phyloP scores from a whole-genome alignment of 2,797 vertebrate species.

The Xerus rutilus region DNA sequence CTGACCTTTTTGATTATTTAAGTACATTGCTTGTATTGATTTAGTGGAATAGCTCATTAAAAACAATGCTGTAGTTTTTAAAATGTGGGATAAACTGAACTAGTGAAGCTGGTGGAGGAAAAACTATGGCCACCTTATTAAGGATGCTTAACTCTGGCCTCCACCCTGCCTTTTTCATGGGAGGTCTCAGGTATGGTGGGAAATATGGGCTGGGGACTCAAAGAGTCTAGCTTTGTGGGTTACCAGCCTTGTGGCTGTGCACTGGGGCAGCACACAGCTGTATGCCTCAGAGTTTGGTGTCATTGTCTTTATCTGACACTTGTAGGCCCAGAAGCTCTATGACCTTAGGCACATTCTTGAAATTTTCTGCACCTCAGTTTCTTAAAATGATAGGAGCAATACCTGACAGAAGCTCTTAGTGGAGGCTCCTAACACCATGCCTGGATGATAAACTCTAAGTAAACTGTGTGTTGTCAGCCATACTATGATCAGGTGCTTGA shows the following conservation, averaged over 20 bases:
- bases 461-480: neutral
- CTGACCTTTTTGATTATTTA: neutral
- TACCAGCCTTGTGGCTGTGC: neutral
- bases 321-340: neutral
- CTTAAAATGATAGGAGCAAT: neutral
- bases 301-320: neutral
- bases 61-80: neutral
- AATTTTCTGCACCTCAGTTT: neutral
- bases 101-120: neutral
- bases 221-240: neutral
- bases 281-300: neutral
- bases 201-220: neutral
- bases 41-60: neutral
- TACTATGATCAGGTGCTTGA: neutral
- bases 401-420: neutral
- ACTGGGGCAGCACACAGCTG: accelerated
- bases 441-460: neutral
- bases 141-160: neutral
- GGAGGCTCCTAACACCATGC: accelerated
- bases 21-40: neutral
- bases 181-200: neutral
- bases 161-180: neutral
- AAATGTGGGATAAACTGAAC: neutral
- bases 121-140: neutral
- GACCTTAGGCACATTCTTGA: neutral